Evolutionary conservation across 2,113 vertebrate species (phyloP), one percentile per base, ranked within the genome.

Genomic region (Dasyurus viverrinus): DNA sequence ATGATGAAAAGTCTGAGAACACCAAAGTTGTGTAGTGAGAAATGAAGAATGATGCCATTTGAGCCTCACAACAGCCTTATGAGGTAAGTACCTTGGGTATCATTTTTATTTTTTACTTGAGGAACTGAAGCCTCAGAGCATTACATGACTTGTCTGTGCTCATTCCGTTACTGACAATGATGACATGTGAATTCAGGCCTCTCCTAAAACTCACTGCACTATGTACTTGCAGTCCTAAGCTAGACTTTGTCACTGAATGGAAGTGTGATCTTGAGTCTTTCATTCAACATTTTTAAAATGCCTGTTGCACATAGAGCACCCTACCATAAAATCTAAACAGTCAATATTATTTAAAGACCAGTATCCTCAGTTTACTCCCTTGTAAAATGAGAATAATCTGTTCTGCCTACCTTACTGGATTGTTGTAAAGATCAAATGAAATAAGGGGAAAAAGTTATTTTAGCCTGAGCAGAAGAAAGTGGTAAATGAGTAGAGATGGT

Each of bases 231-330:
- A 36, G 11, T 68, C 12, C 36, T 76, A 76, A n/a, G 36, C 6
- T 84, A 84, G 68, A 42, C 19, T 84, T n/a, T 68, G 36, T 16
- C 68, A 76, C 68, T 68, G n/a, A 68, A 30, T 4, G 16, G 19
- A 16, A 42, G n/a, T 84, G n/a, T 84, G 68, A 19, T 42, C 19
- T n/a, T 84, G 22, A 36, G 68, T 84, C 68, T 84, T 76, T 84
- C 68, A 42, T 42, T 26, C 68, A 84, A 42, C 93, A 92, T 95
- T 94, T 96, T 84, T 95, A 93, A 92, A 97, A 92, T 90, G 47
- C 53, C 90, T 92, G 8, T 36, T 93, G 92, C 89, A 96, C 90
- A 84, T 94, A 47, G 89, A 68, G 60, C 47, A 90, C 47, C 12
- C 52, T 12, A 52, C 8, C 0, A 91, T 10, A 57, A 68, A 68